A percentile compares a stretch with the other conserved stretches of the same genome.
These are phyloP conservation scores for Brienomyrus brachyistius DNA, from an alignment of 2,113 vertebrate species.

Conservation along the genomic window DNA sequence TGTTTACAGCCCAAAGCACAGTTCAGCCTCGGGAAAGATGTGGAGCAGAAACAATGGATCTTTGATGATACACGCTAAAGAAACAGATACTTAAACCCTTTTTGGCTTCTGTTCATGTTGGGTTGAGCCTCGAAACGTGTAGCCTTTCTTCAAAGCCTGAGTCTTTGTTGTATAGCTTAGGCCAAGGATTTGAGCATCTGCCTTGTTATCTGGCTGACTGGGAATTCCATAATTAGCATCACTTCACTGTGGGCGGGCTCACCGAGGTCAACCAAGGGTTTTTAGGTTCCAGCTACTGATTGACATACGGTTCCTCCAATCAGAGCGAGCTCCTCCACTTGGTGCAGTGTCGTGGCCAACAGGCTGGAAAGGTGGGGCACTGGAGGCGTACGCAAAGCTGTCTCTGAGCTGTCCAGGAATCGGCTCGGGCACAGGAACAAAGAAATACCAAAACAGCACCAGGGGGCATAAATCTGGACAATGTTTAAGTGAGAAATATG, in stretches of 20 bases:
- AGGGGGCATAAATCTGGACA: background rate
- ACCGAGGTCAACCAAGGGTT: background rate
- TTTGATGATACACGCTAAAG: background rate
- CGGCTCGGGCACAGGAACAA: background rate
- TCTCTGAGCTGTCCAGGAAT: background rate
- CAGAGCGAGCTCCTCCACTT: background rate
- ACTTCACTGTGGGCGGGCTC: background rate
- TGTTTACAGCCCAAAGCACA: background rate
- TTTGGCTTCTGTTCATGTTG: background rate
- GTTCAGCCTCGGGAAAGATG: background rate
- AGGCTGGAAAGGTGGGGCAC: background rate
- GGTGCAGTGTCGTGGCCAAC: background rate
- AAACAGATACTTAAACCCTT: background rate
- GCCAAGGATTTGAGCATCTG: background rate
- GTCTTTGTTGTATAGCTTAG: background rate
- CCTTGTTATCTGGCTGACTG: background rate
- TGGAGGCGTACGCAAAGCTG: background rate
- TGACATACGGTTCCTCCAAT: background rate
- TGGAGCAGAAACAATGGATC: background rate
- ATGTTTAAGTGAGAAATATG: background rate
- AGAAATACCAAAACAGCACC: background rate
- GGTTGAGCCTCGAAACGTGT: background rate
- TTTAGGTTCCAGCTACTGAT: background rate
- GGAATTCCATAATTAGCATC: background rate
- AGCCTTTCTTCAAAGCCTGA: background rate